phyloP scores from a whole-genome alignment of 30 jellyfish, hydroid and myxozoan genomes.

The Cassiopea andromeda region DNA sequence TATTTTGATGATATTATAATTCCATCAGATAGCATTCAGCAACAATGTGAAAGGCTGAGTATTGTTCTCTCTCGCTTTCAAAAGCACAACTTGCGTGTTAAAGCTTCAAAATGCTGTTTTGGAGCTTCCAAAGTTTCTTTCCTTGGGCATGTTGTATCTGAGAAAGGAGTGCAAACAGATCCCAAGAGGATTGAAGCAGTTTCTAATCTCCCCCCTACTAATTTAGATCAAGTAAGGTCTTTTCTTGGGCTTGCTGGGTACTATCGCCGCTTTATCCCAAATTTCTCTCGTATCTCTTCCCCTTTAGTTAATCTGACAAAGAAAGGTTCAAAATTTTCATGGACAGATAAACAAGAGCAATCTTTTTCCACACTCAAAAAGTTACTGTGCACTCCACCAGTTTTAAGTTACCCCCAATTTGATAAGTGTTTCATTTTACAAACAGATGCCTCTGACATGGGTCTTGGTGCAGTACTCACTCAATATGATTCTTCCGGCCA shows the following conservation, averaged over 20 bases:
- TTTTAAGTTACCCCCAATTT: constrained; percentile 49
- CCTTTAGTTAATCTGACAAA: constrained; percentile 33
- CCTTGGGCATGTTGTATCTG: constrained; percentile 69
- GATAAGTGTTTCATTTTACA: constrained; percentile 26
- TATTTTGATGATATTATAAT: constrained; percentile 56
- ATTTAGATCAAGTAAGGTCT: constrained; percentile 22
- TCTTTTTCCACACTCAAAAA: constrained; percentile 20
- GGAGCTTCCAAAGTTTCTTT: constrained; percentile 17
- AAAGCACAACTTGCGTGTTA: constrained; percentile 14
- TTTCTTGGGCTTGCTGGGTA: constrained; percentile 70
- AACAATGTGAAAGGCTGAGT: constrained; percentile 39
- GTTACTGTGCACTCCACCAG: constrained; percentile 25
- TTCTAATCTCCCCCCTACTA: not conserved
- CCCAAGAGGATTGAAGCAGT: constrained; percentile 28
- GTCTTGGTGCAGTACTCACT: constrained; percentile 68
- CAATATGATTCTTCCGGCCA: constrained; percentile 2
- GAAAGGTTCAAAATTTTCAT: constrained; percentile 17
- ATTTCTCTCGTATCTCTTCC: constrained; percentile 46
- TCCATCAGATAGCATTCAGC: constrained; percentile 17
- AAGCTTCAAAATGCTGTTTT: constrained; percentile 43
- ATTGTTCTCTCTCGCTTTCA: constrained; percentile 26
- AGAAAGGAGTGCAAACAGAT: constrained; percentile 47
- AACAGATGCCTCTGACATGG: constrained; percentile 62
- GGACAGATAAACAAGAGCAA: constrained; percentile 24
- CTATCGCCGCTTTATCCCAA: constrained; percentile 44